Conservation (phyloP, 1,140 invertebrate species). For the Nomia melanderi region DNA sequence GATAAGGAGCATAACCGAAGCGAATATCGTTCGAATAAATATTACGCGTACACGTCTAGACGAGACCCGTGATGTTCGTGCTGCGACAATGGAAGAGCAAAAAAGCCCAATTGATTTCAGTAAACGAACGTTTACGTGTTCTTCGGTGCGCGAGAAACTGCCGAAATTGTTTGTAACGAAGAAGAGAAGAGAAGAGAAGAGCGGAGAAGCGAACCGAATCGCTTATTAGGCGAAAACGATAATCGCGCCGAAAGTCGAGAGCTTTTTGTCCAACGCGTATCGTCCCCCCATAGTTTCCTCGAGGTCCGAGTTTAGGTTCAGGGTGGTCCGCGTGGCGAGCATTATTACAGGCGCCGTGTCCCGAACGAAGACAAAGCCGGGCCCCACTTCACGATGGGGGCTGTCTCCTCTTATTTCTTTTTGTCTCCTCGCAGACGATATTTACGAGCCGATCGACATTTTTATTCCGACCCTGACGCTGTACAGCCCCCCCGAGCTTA, state of each 20-base stretch:
- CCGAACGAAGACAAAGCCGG: slow-evolving; percentile 54
- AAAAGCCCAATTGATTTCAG: too few species aligned
- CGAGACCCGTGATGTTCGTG: too few species aligned
- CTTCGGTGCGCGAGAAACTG: too few species aligned
- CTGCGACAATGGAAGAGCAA: too few species aligned
- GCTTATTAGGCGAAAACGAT: background rate
- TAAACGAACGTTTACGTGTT: too few species aligned
- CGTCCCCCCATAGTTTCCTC: slow-evolving; percentile 1
- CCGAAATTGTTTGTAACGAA: background rate
- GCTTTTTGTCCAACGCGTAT: slow-evolving; percentile 34
- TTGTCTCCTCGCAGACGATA: background rate
- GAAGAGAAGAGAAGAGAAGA: background rate
- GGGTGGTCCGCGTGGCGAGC: slow-evolving; percentile 50
- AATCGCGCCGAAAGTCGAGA: background rate
- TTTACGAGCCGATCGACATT: slow-evolving; percentile 51
- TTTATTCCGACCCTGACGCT: slow-evolving; percentile 42
- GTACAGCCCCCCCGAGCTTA: slow-evolving; percentile 12
- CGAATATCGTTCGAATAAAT: too few species aligned
- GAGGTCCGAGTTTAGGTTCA: slow-evolving; percentile 1
- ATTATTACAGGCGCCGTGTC: slow-evolving; percentile 59
- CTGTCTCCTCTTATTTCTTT: slow-evolving; percentile 4
- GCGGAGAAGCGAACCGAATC: background rate
- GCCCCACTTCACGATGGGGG: slow-evolving; percentile 11
- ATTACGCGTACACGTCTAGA: too few species aligned
- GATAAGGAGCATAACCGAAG: too few species aligned